A percentile compares a stretch with the other conserved stretches of the same genome.
Conservation (phyloP, 1,140 invertebrate genomes). For the Drosophila saltans region DNA sequence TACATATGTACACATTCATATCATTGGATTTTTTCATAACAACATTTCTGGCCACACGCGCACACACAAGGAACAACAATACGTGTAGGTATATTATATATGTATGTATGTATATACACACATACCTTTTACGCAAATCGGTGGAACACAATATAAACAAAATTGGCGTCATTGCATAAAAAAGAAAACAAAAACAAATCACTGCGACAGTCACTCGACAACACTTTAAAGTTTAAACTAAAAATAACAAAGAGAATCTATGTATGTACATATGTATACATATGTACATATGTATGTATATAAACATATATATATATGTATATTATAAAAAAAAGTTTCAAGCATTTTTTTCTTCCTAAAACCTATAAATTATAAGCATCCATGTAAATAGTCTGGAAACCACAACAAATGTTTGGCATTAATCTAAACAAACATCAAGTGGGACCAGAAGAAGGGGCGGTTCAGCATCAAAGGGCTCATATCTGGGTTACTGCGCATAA, state of each 20-base stretch:
- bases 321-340: not conserved
- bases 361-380: slow-evolving; percentile 49
- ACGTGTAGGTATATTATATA: slow-evolving; percentile 5
- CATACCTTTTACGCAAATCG: slow-evolving; percentile 39
- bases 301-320: not conserved
- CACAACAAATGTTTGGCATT: slow-evolving; percentile 52
- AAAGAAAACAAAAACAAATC: slow-evolving; percentile 36
- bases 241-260: slow-evolving; percentile 49
- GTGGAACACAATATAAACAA: slow-evolving; percentile 56
- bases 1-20: slow-evolving; percentile 24
- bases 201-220: slow-evolving; percentile 27
- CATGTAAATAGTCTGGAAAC: slow-evolving; percentile 19
- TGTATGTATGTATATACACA: slow-evolving; percentile 21
- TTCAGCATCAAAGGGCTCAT: slow-evolving; percentile 53
- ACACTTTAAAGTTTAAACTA: slow-evolving; percentile 68
- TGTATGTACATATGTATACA: no score
- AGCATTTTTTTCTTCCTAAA: slow-evolving; percentile 17
- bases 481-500: slow-evolving; percentile 64
- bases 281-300: not conserved
- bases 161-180: slow-evolving; percentile 69
- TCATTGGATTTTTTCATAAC: slow-evolving; percentile 37
- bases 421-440: slow-evolving; percentile 34
- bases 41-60: slow-evolving; percentile 65
- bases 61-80: slow-evolving; percentile 29
- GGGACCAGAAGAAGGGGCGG: slow-evolving; percentile 23